These are phyloP conservation scores for Pseudopodoces humilis DNA, from an alignment of 2,113 vertebrate genomes.

Conservation along the genomic window DNA sequence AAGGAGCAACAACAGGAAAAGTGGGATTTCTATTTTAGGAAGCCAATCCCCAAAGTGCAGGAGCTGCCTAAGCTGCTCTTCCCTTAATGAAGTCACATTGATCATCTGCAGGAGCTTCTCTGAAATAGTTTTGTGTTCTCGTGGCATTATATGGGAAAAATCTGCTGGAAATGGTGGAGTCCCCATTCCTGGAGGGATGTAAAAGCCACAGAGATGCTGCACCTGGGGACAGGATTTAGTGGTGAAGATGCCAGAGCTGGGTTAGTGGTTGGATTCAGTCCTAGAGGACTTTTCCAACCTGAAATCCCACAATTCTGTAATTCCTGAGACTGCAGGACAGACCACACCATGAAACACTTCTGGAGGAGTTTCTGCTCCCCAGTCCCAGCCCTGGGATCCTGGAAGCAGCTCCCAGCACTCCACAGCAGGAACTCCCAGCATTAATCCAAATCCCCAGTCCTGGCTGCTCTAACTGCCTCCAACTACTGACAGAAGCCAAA, in stretches of 20 bases:
- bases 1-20: neutral
- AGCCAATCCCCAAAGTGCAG: neutral
- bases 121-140: neutral
- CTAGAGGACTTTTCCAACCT: neutral
- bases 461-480: neutral
- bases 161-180: neutral
- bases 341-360: neutral
- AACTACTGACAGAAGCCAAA: neutral
- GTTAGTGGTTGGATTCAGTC: rapidly evolving
- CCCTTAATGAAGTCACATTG: neutral
- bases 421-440: neutral
- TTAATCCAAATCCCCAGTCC: neutral
- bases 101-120: neutral
- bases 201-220: neutral
- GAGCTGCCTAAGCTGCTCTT: neutral
- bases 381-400: rapidly evolving
- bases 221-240: no score
- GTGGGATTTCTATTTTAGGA: neutral
- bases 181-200: neutral
- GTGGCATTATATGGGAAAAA: neutral
- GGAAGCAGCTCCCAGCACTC: neutral
- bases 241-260: neutral
- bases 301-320: neutral
- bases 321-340: neutral
- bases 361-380: neutral